Base-by-base conservation (phyloP, 2,797 vertebrate species). In the Catharus ustulatus region DNA sequence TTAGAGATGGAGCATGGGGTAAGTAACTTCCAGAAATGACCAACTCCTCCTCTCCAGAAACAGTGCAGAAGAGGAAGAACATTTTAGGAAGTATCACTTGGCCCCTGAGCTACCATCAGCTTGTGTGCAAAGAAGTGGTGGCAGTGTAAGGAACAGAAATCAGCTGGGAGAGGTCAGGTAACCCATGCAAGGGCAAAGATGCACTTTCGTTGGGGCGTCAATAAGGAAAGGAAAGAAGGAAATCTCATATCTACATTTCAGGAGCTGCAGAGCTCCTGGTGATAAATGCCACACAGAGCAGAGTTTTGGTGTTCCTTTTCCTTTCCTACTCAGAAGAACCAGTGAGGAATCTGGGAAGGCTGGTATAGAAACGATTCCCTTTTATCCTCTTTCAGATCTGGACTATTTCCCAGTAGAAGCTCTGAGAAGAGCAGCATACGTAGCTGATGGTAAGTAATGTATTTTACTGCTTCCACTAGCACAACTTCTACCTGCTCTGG, bases 1-100 rank as follows among this genome's bases (percentile, higher is more conserved):
- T 97, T n/a, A 18, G 3, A 18, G 64, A 83, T 0, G 43, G 43
- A 73, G 11, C 30, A 7, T 97, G 97, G 97, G 16, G 98, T 98
- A 73, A 97, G 97, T 10, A 52, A 51, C 87, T 36, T 34, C 4
- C 38, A 62, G 59, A 74, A 32, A 34, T 12, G 1, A 67, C 13
- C 34, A 32, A 3, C 4, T 54, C 19, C 46, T 84, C 20, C 36
- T 2, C 3, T 40, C 4, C 1, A 11, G 26, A 54, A 46, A 36
- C 5, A 2, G 6, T 0, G 0, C 26, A 21, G 10, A 29, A 34
- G 16, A 59, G 7, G 5, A 74, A 75, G 51, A n/a, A 29, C 12
- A 22, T 36, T 54, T 90, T 49, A n/a, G 21, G 10, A 84, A 67
- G 16, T 0, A 49, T 12, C 32, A 12, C 10, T 40, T 19, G 23